Conservation (phyloP, 2,113 vertebrate species). For the Ptychochromis oligacanthus region DNA sequence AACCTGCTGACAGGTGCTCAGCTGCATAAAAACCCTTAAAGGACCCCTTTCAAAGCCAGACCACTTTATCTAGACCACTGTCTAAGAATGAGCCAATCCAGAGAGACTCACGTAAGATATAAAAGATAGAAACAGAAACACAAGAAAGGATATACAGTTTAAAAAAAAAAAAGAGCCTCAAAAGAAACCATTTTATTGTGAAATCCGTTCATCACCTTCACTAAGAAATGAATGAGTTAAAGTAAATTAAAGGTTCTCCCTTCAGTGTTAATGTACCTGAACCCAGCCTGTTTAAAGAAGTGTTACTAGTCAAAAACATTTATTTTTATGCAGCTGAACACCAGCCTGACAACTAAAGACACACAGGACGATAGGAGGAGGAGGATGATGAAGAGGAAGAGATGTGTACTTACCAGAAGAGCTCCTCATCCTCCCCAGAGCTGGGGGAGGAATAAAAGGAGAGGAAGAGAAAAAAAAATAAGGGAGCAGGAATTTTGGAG, state of each 20-base stretch:
- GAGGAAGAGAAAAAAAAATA: background rate
- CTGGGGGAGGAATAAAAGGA: constrained; percentile 31
- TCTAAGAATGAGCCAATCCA: background rate
- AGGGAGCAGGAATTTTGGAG: background rate
- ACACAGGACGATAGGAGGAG: background rate
- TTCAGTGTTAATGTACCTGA: background rate
- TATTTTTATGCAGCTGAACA: background rate
- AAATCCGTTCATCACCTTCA: too few relatives aligned
- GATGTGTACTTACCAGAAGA: constrained; percentile 54
- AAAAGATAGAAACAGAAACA: background rate
- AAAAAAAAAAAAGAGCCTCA: background rate
- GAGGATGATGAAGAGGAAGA: background rate
- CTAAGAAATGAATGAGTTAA: background rate
- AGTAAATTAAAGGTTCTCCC: background rate
- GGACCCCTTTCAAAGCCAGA: background rate
- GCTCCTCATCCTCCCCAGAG: constrained; percentile 34
- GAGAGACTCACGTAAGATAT: background rate
- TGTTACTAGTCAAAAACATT: background rate
- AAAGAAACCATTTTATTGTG: background rate
- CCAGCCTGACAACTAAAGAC: background rate
- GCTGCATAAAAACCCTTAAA: background rate
- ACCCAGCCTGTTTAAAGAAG: too few relatives aligned
- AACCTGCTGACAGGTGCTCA: background rate
- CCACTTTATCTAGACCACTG: background rate
- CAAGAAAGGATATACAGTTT: too few relatives aligned